Evolutionary conservation across 2,888 invertebrate genomes (phyloP).

Genomic region (Diarsia mendica): DNA sequence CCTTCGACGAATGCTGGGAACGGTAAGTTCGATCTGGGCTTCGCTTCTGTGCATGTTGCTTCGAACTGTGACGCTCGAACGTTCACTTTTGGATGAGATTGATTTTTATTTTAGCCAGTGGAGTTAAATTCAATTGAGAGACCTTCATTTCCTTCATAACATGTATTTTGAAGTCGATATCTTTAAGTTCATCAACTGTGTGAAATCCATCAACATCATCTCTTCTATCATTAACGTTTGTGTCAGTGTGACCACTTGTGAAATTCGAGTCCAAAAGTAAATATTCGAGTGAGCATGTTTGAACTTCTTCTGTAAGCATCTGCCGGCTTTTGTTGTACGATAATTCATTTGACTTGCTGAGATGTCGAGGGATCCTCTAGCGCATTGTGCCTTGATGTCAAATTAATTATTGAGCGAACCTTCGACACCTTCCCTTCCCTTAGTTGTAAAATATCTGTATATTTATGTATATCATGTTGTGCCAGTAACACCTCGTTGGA

Average conservation of each 20-base stretch:
- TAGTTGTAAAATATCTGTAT: constrained; percentile 59
- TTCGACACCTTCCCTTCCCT: constrained; percentile 80
- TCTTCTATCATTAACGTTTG: constrained; percentile 15
- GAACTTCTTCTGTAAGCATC: constrained; percentile 65
- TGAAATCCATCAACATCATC: constrained; percentile 36
- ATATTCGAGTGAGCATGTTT: constrained; percentile 74
- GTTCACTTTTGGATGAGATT: constrained; percentile 61
- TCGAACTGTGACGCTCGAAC: constrained; percentile 59
- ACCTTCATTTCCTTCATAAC: constrained; percentile 41
- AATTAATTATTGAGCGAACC: constrained; percentile 79
- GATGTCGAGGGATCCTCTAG: constrained; percentile 84
- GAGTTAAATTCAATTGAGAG: constrained; percentile 14
- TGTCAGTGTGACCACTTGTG: background rate
- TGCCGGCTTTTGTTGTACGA: constrained; percentile 75
- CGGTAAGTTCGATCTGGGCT: constrained; percentile 86
- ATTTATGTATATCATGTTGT: constrained; percentile 57
- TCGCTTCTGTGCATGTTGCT: constrained; percentile 76
- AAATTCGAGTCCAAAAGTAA: constrained; percentile 77
- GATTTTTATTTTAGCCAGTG: constrained; percentile 32
- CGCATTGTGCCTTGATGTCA: constrained; percentile 72
- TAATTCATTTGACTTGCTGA: constrained; percentile 90
- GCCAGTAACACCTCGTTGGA: constrained; percentile 64
- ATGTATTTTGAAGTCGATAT: constrained; percentile 19
- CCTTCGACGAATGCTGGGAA: constrained; percentile 86
- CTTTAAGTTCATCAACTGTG: constrained; percentile 32